Conservation (phyloP, 2,113 vertebrate species). For the Tinamus guttatus region DNA sequence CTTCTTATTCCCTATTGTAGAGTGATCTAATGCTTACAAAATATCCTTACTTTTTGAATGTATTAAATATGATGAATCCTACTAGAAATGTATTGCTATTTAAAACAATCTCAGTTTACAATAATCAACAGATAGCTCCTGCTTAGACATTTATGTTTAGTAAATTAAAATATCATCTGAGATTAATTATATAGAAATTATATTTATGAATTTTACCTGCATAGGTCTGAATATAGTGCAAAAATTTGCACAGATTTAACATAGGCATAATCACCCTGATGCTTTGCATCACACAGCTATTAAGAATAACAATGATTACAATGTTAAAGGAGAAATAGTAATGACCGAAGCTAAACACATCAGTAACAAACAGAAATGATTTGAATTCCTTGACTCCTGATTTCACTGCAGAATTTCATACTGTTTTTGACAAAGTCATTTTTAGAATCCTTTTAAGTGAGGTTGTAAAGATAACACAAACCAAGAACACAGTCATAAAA, state of each 20-base stretch:
- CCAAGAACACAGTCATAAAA: background rate
- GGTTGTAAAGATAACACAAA: background rate
- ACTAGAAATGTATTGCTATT: background rate
- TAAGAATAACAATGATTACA: background rate
- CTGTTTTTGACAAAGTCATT: background rate
- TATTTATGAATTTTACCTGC: background rate
- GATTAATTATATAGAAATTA: background rate
- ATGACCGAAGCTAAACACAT: too few species aligned
- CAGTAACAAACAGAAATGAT: background rate
- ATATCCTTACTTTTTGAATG: background rate
- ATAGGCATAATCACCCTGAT: rapidly evolving
- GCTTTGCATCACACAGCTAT: background rate
- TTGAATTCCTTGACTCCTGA: background rate
- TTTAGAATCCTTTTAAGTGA: background rate
- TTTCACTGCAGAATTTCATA: background rate
- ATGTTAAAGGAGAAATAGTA: background rate
- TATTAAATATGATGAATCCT: background rate
- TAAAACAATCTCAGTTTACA: background rate
- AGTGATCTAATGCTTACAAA: background rate
- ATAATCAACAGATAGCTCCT: background rate
- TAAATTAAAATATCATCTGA: background rate
- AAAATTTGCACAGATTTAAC: background rate
- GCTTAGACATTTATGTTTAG: background rate
- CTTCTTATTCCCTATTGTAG: background rate
- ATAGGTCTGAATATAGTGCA: background rate